A percentile compares a stretch with the other conserved stretches of the same genome.
phyloP scores from a whole-genome alignment of 2,113 vertebrate species.

The Pterophyllum scalare region DNA sequence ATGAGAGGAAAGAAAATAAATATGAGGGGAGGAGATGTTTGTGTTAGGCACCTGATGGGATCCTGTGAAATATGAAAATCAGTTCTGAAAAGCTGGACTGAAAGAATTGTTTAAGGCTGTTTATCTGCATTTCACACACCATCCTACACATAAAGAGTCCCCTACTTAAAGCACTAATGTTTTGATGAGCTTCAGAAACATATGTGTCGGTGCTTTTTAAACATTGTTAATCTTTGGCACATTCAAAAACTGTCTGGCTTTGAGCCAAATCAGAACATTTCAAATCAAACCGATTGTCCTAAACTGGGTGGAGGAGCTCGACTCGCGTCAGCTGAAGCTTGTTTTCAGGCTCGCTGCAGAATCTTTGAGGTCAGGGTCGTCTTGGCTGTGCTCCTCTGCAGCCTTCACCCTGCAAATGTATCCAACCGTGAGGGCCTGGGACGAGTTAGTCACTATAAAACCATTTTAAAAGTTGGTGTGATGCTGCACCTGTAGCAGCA shows the following conservation, averaged over 20 bases:
- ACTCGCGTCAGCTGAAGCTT: background rate
- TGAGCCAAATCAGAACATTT: background rate
- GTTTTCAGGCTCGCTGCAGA: slow-evolving; percentile 24
- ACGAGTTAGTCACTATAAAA: slow-evolving; percentile 13
- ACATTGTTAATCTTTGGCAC: background rate
- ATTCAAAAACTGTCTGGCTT: background rate
- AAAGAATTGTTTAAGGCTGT: too few relatives aligned
- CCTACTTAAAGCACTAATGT: background rate
- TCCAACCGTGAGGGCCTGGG: slow-evolving; percentile 28
- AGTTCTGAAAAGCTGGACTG: fast-evolving
- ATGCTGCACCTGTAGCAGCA: slow-evolving; percentile 22
- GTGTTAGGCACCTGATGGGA: background rate
- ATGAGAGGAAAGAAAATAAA: slow-evolving; percentile 15
- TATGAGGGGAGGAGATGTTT: background rate
- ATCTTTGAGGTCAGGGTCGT: slow-evolving; percentile 28
- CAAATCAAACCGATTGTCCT: background rate
- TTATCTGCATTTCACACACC: background rate
- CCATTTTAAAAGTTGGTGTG: background rate
- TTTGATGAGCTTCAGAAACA: too few relatives aligned
- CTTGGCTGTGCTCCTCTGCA: slow-evolving; percentile 36
- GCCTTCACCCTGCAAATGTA: slow-evolving; percentile 15
- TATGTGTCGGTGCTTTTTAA: fast-evolving
- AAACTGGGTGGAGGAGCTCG: background rate
- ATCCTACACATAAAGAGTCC: background rate
- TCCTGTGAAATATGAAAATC: background rate